Conservation (phyloP, 2,113 vertebrate genomes). For the Gallinago paraguaiae region DNA sequence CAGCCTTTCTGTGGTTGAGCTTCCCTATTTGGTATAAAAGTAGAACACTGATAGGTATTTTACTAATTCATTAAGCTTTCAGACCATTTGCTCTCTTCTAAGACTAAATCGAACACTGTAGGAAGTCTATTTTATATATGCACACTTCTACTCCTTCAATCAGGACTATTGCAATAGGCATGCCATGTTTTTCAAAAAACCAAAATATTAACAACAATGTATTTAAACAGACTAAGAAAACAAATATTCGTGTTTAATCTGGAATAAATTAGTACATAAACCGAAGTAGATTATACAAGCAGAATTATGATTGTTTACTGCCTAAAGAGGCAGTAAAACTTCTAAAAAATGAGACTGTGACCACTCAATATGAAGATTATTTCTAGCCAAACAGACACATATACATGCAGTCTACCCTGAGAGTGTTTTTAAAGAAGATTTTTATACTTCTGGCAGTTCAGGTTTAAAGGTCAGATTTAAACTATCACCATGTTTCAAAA, state of each 20-base stretch:
- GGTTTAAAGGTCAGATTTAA: slow-evolving; percentile 85
- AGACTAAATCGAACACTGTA: neutral
- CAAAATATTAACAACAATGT: neutral
- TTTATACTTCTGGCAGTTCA: slow-evolving; percentile 81
- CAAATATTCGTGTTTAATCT: neutral
- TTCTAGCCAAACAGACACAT: slow-evolving; percentile 71
- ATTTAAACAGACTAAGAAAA: neutral
- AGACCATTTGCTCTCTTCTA: neutral
- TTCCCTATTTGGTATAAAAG: neutral
- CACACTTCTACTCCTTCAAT: neutral
- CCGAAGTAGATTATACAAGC: neutral
- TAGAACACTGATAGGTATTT: neutral
- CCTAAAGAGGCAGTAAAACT: neutral
- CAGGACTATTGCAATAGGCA: neutral
- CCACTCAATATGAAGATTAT: slow-evolving; percentile 63
- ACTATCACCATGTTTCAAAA: slow-evolving; percentile 84
- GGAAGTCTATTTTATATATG: neutral
- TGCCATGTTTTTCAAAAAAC: neutral
- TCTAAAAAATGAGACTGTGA: neutral
- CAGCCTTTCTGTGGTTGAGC: neutral
- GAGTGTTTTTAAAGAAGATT: slow-evolving; percentile 75
- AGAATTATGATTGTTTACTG: neutral
- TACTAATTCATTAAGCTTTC: neutral
- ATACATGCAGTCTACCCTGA: slow-evolving; percentile 41
- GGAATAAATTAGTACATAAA: neutral